Evolutionary conservation across 64 coral and sea anemone genomes (phyloP).

Genomic region (Montipora sp.): DNA sequence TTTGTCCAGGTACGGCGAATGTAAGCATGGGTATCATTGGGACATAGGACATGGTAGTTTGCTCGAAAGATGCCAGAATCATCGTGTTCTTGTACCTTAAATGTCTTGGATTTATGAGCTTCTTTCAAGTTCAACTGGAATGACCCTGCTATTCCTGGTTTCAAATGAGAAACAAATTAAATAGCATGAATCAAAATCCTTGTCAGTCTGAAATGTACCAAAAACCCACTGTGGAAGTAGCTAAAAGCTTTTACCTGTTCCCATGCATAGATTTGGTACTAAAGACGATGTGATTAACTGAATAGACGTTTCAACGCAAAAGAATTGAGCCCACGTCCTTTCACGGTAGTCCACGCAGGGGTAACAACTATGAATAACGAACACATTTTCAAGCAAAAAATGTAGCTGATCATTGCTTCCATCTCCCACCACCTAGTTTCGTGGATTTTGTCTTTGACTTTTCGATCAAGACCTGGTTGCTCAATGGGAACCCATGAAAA

Average conservation of each 20-base stretch:
- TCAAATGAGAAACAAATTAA: neutral
- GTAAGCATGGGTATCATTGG: slow-evolving; percentile 55
- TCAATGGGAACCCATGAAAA: neutral
- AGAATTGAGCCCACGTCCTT: too few relatives aligned
- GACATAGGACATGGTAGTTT: slow-evolving; percentile 50
- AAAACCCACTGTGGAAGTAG: too few relatives aligned
- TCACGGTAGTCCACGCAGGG: neutral
- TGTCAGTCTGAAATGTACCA: neutral
- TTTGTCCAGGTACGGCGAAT: slow-evolving; percentile 80
- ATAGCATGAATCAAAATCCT: neutral
- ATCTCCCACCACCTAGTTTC: too few relatives aligned
- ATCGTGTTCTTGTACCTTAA: slow-evolving; percentile 70
- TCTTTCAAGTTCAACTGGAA: slow-evolving; percentile 73
- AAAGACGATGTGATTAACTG: too few relatives aligned
- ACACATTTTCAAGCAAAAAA: too few relatives aligned
- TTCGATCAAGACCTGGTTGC: neutral
- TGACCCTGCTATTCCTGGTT: slow-evolving; percentile 73
- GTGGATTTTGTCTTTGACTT: neutral
- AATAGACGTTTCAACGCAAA: too few relatives aligned
- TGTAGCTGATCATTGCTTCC: too few relatives aligned
- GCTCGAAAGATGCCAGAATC: slow-evolving; percentile 86
- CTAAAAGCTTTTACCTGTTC: too few relatives aligned
- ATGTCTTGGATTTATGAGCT: neutral
- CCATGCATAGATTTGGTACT: too few relatives aligned
- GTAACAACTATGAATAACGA: neutral